A percentile compares a stretch with the other conserved stretches of the same genome.
These are phyloP conservation scores for Myripristis jacobus DNA, from an alignment of 2,797 vertebrate genomes.

Conservation along the genomic window DNA sequence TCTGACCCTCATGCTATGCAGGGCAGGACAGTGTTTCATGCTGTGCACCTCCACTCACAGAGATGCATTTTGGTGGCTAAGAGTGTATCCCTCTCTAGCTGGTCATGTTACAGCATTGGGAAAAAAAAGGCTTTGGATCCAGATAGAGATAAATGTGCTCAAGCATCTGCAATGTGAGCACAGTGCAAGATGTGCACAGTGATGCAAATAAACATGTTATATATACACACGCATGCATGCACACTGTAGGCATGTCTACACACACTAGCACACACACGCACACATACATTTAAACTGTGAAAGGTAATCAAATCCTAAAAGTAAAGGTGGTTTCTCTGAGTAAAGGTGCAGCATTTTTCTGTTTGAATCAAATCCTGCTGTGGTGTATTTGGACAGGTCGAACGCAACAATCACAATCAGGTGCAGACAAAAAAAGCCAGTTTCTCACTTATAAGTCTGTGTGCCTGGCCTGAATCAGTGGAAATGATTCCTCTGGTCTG, in stretches of 20 bases:
- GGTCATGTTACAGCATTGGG: background rate
- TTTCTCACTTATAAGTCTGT: too few relatives aligned
- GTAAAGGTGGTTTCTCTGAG: too few relatives aligned
- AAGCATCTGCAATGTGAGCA: background rate
- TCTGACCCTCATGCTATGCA: conserved; percentile 9
- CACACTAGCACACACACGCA: too few relatives aligned
- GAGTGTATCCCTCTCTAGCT: background rate
- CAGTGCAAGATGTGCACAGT: background rate
- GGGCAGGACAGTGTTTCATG: conserved; percentile 13
- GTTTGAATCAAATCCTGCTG: too few relatives aligned
- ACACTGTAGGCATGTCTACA: background rate
- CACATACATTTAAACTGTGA: too few relatives aligned
- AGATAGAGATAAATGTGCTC: background rate
- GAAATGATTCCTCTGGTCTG: too few relatives aligned
- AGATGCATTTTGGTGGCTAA: background rate
- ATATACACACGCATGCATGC: background rate
- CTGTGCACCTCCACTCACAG: conserved; percentile 19
- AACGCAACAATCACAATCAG: too few relatives aligned
- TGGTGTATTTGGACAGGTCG: too few relatives aligned
- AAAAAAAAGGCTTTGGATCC: background rate
- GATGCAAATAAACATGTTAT: background rate
- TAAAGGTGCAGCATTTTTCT: too few relatives aligned
- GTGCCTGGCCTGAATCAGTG: too few relatives aligned
- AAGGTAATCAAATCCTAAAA: too few relatives aligned
- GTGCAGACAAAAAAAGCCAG: too few relatives aligned